Base-by-base conservation (phyloP, 1,140 invertebrate genomes). In the Maniola jurtina region DNA sequence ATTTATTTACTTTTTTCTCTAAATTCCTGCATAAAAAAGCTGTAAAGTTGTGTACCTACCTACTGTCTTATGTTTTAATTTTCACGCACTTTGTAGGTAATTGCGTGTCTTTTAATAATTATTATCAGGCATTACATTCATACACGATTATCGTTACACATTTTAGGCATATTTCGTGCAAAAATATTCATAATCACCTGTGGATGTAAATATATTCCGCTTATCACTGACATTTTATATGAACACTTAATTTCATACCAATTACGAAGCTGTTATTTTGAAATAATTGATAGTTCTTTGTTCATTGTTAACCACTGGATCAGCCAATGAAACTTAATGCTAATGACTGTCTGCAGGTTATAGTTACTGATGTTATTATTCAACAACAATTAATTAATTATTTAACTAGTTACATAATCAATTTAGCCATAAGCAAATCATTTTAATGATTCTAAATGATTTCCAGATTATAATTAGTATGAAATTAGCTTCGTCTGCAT, bases 381-480 rank as follows among this genome's bases (percentile, higher is more conserved):
- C 42, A 45, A 11, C 42, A 11, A 45, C 10, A 11, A 11, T 25
- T 45, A 45, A 45, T 45, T 45, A 45, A 45, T 45, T n/a, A n/a
- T n/a, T n/a, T 45, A 45, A 45, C 42, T 11, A 8, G 42, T 45
- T 45, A n/a, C 13, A 6, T 11, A 25, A 11, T 45, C 42, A 11
- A 45, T 45, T 45, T 45, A 45, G 5, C 42, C 42, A 13, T 45
- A 5, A 45, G 13, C 42, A 45, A 45, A 45, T 45, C 42, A 45
- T 45, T 45, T 45, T 45, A 45, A 45, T 45, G 42, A 42, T 42
- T 6, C 40, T 42, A 42, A 42, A 42, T 42, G 40, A 45, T 45
- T 45, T 45, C 42, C 11, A 45, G 42, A 45, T 45, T 45, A 45
- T 45, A 45, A 45, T 45, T 45, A 45, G 42, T 45, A 45, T 45